Evolutionary conservation across 1,140 invertebrate species (phyloP).

Genomic region (Plectus sambesii): DNA sequence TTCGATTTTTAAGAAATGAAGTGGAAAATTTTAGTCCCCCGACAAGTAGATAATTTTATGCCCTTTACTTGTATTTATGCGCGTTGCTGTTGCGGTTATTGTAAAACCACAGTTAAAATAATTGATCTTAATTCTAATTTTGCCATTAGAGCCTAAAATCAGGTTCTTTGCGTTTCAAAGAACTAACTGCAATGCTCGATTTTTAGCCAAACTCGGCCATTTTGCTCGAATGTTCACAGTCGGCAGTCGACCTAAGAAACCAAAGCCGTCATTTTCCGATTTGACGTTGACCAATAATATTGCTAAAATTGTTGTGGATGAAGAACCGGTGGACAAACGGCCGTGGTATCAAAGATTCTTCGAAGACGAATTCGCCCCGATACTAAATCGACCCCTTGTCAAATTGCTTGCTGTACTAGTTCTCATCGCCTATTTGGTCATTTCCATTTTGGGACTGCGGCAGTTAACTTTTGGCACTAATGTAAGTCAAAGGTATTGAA

Average conservation of each 20-base stretch:
- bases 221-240: background rate
- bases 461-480: conserved; percentile 35
- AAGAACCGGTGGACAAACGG: conserved; percentile 12
- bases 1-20: too few relatives aligned
- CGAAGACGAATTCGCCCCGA: conserved; percentile 29
- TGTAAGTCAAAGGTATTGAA: conserved; percentile 17
- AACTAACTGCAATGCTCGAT: too few relatives aligned
- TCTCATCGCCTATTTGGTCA: conserved; percentile 23
- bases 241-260: background rate
- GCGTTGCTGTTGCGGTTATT: too few relatives aligned
- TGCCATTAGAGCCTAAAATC: too few relatives aligned
- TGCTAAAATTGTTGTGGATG: conserved; percentile 5
- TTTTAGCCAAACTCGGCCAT: background rate
- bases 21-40: too few relatives aligned
- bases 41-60: too few relatives aligned
- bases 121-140: too few relatives aligned
- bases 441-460: conserved; percentile 22
- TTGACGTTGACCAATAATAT: conserved; percentile 1
- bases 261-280: conserved; percentile 4
- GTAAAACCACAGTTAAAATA: too few relatives aligned
- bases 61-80: too few relatives aligned
- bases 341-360: conserved; percentile 38
- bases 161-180: too few relatives aligned
- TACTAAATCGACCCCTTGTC: conserved; percentile 22
- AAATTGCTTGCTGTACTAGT: conserved; percentile 21